A percentile compares a stretch with the other conserved stretches of the same genome.
Conservation (phyloP, 2,113 vertebrate genomes). For the Tetraodon nigroviridis region DNA sequence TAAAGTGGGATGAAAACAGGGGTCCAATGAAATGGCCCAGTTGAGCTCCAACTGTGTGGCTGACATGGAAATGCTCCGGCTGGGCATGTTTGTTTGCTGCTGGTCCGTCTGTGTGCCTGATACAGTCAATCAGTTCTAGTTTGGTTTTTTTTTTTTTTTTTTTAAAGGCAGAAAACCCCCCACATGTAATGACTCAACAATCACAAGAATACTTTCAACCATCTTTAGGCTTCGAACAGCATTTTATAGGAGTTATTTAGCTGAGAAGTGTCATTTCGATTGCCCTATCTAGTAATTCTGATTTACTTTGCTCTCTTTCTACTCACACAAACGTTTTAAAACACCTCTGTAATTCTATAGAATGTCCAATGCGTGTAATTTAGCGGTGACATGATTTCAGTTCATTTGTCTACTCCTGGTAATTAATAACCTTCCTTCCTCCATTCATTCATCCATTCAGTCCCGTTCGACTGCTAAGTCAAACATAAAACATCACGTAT, state of each 20-base stretch:
- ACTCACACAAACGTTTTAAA: too few relatives aligned
- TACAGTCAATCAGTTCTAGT: too few relatives aligned
- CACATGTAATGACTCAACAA: constrained; percentile 3
- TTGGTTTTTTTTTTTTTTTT: too few relatives aligned
- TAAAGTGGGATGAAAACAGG: too few relatives aligned
- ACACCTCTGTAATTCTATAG: background rate
- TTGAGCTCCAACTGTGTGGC: too few relatives aligned
- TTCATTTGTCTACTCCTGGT: constrained; percentile 15
- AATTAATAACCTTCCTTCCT: constrained; percentile 33
- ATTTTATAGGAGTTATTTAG: background rate
- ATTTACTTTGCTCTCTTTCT: too few relatives aligned
- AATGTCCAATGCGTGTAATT: constrained; percentile 15
- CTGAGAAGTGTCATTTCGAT: too few relatives aligned
- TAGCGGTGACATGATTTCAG: constrained; percentile 12
- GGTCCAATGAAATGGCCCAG: too few relatives aligned
- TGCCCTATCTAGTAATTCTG: too few relatives aligned
- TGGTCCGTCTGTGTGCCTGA: background rate
- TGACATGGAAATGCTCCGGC: constrained; percentile 3
- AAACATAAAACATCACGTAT: constrained; percentile 17
- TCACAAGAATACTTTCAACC: constrained; percentile 13
- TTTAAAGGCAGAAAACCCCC: background rate
- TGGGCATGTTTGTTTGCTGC: constrained; percentile 3
- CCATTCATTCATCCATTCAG: constrained; percentile 37
- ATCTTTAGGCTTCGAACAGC: constrained; percentile 11
- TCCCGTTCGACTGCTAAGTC: constrained; percentile 34